Evolutionary conservation across 2,888 invertebrate species (phyloP).

Genomic region (Drosophila dives): DNA sequence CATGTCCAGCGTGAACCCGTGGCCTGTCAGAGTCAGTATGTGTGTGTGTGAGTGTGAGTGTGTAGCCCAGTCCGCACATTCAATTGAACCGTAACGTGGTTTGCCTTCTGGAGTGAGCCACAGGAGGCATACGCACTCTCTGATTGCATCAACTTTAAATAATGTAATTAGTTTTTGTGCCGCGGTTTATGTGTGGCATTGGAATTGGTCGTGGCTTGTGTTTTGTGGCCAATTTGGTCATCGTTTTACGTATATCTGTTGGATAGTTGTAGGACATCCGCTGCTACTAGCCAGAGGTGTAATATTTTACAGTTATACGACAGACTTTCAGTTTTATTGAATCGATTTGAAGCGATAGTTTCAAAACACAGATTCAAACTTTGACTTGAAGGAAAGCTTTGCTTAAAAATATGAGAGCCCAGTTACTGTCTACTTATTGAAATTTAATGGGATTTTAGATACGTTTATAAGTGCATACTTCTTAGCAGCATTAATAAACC

Average conservation of each 20-base stretch:
- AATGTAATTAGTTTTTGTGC: conserved; percentile 81
- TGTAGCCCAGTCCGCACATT: conserved; percentile 42
- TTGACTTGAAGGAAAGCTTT: background rate
- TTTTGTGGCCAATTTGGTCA: background rate
- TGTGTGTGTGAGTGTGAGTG: background rate
- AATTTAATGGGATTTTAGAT: background rate
- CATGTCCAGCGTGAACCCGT: conserved; percentile 54
- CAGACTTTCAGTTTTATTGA: conserved; percentile 6
- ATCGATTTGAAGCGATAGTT: background rate
- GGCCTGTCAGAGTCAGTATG: background rate
- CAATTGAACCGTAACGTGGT: conserved; percentile 72
- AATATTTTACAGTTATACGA: conserved; percentile 6
- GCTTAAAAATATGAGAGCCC: background rate
- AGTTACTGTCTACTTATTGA: background rate
- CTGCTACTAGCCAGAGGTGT: conserved; percentile 17
- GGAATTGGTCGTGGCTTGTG: background rate
- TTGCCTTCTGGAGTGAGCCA: conserved; percentile 59
- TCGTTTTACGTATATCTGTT: conserved; percentile 9
- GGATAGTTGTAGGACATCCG: background rate
- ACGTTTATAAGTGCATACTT: background rate
- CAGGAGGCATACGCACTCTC: conserved; percentile 65
- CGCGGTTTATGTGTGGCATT: conserved; percentile 29
- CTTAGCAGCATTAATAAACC: background rate
- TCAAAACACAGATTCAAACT: background rate
- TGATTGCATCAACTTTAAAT: conserved; percentile 80